Percentiles rank a stretch among this genome's conserved stretches.
phyloP scores from a whole-genome alignment of 2,113 vertebrate genomes.

The Tragelaphus imberbis region DNA sequence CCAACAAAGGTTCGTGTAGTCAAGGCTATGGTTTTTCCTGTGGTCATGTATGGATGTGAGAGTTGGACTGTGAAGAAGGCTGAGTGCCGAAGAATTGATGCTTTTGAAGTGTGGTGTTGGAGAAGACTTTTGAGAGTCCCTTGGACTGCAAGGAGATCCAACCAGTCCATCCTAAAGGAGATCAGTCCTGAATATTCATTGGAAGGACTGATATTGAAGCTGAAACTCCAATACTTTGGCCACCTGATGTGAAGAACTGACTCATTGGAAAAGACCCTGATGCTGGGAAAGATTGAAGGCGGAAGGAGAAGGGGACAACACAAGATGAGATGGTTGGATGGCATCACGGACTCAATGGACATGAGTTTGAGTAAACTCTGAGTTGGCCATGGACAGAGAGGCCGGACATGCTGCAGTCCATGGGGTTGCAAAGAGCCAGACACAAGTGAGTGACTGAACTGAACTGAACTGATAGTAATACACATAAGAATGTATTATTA shows the following conservation, averaged over 20 bases:
- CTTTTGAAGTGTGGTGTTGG: neutral
- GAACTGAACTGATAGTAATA: neutral
- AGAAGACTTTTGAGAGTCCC: neutral
- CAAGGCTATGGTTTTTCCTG: neutral
- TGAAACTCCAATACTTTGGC: neutral
- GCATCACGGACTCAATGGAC: neutral
- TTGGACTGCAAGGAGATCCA: neutral
- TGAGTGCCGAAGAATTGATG: neutral
- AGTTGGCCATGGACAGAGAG: neutral
- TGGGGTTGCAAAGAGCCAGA: neutral
- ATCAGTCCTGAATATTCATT: neutral
- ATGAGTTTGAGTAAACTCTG: neutral
- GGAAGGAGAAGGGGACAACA: neutral
- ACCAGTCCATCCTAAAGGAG: neutral
- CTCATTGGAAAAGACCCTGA: neutral
- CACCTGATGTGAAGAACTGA: neutral
- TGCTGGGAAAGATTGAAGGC: neutral
- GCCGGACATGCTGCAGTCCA: neutral
- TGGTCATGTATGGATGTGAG: neutral
- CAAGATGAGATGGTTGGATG: neutral
- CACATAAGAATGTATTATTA: neutral
- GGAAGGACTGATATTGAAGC: neutral
- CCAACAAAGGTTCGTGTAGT: neutral
- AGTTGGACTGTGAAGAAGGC: neutral
- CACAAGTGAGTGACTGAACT: neutral